Evolutionary conservation across 1,140 invertebrate genomes (phyloP).

Genomic region (Holcopasites calliopsidis): DNA sequence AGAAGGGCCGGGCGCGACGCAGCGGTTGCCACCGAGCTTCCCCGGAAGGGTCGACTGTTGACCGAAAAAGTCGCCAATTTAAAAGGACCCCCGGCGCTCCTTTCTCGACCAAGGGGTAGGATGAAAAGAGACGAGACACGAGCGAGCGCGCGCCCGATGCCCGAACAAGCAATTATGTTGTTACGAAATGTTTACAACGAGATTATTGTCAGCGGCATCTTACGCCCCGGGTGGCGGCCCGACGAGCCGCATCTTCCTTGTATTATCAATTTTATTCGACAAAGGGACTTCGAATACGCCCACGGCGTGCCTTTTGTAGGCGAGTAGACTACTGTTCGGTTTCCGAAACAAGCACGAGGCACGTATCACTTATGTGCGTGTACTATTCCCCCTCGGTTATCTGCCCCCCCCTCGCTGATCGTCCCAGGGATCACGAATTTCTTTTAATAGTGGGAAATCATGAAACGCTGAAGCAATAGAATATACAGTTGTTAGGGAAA

Average conservation of each 20-base stretch:
- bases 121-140: slow-evolving; percentile 15
- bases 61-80: slow-evolving; percentile 81
- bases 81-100: slow-evolving; percentile 78
- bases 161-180: slow-evolving; percentile 79
- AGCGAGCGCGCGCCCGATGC: slow-evolving; percentile 50
- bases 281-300: slow-evolving; percentile 38
- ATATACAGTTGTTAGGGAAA: too few species aligned
- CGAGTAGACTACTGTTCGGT: slow-evolving; percentile 37
- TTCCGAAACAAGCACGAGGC: slow-evolving; percentile 1
- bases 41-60: slow-evolving; percentile 80
- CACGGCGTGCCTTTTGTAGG: slow-evolving; percentile 60
- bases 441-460: neutral
- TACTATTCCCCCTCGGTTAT: too few species aligned
- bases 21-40: slow-evolving; percentile 70
- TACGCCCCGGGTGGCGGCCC: slow-evolving; percentile 72
- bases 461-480: neutral
- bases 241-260: slow-evolving; percentile 52
- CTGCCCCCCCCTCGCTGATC: too few species aligned
- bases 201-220: slow-evolving; percentile 79
- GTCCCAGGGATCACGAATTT: too few species aligned
- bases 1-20: slow-evolving; percentile 51
- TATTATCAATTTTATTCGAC: slow-evolving; percentile 78
- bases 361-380: slow-evolving; percentile 38
- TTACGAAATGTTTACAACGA: slow-evolving; percentile 80
- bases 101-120: slow-evolving; percentile 58